Evolutionary conservation across 1,140 invertebrate species (phyloP).

Genomic region (Acromyrmex echinatior): DNA sequence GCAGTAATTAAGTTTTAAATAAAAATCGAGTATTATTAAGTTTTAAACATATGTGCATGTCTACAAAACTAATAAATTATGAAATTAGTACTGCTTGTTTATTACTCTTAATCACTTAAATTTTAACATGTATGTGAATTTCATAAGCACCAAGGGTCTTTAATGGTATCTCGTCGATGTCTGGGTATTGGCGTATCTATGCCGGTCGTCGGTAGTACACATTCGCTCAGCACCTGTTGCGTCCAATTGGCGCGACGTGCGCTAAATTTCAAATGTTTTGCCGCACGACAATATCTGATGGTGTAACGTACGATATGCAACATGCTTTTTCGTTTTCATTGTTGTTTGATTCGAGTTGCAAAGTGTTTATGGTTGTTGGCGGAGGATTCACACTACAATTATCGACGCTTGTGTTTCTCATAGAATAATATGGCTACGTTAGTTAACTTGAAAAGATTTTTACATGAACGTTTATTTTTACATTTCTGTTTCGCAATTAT

Average conservation of each 20-base stretch:
- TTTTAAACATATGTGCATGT: no score
- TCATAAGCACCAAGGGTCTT: no score
- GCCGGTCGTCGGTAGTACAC: neutral
- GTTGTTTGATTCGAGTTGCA: neutral
- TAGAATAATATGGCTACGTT: neutral
- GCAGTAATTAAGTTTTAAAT: no score
- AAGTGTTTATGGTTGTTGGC: neutral
- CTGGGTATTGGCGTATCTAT: neutral
- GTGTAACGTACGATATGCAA: neutral
- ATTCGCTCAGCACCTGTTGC: no score
- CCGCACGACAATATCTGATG: neutral
- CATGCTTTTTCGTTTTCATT: neutral
- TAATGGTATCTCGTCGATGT: no score
- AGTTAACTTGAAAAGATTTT: neutral
- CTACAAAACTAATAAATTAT: no score
- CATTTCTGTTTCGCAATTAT: neutral
- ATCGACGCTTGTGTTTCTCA: neutral
- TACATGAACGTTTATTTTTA: neutral
- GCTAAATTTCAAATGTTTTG: conserved; percentile 22
- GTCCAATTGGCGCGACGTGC: neutral
- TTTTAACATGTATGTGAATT: no score
- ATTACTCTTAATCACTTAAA: no score
- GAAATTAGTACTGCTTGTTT: no score
- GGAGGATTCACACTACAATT: neutral
- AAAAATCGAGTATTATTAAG: no score